Base-by-base conservation (phyloP, 1,140 invertebrate species). In the Metaphire vulgaris region DNA sequence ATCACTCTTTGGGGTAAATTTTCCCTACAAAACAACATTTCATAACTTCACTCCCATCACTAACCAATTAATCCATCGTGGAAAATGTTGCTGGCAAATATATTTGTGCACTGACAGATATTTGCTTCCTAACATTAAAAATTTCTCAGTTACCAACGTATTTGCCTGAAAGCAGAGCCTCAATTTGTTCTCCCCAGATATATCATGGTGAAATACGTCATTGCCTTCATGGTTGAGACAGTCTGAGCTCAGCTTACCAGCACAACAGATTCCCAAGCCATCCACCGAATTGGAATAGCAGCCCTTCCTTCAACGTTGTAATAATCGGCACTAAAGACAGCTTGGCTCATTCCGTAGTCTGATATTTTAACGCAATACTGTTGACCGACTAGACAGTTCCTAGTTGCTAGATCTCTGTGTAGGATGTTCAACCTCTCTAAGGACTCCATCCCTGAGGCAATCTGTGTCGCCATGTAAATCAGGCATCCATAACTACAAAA, bases 331-430 rank as follows among this genome's bases (percentile, higher is more conserved):
- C 90, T 88, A 84, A 95, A 96, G 21, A 91, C 82, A 86, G 93
- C 92, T 82, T 93, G 92, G 86, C 93, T 92, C 41, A 93, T 94
- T n/a, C 92, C 93, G 85, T 95, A 94, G 85, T 96, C 93, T 71
- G 92, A 93, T 79, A 96, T 94, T 88, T 95, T 95, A 76, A 95
- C 91, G 78, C 32, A 31, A 96, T 86, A 82, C 92, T 93, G 84
- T 96, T 95, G 80, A 93, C 73, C 1, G 91, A 90, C 34, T 91
- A 90, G 76, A 93, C 87, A n/a, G n/a, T n/a, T n/a, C n/a, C n/a
- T n/a, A n/a, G n/a, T n/a, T n/a, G n/a, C n/a, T n/a, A n/a, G n/a
- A 86, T 93, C 92, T 78, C 91, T 88, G 85, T 93, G 92, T 65
- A 93, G 90, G 84, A 92, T 90, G 84, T 91, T 91, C 79, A 92